These are phyloP conservation scores for Andricus curvator DNA, from an alignment of 2,888 invertebrate species.

Conservation along the genomic window DNA sequence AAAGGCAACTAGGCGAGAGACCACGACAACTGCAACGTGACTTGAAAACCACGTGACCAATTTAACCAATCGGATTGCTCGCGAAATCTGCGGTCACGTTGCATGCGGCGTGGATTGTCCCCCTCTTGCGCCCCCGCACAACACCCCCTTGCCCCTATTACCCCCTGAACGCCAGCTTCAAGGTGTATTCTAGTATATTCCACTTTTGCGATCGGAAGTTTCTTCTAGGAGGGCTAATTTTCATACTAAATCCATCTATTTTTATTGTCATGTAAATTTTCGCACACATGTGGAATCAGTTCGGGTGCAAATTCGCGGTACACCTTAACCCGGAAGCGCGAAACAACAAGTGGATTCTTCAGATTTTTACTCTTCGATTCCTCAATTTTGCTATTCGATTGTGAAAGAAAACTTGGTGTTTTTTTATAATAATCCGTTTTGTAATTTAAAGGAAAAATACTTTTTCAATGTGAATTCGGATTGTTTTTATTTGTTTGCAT, in stretches of 20 bases:
- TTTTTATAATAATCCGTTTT: background rate
- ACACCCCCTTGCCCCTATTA: conserved; percentile 55
- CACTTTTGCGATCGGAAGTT: conserved; percentile 13
- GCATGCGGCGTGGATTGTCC: conserved; percentile 80
- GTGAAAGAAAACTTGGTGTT: background rate
- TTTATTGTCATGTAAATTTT: conserved; percentile 1
- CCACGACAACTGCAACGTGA: conserved; percentile 75
- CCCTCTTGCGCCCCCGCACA: conserved; percentile 55
- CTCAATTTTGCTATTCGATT: background rate
- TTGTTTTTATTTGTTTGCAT: background rate
- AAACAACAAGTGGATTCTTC: background rate
- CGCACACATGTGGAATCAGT: background rate
- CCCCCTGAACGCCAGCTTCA: conserved; percentile 15
- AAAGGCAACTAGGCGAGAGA: conserved; percentile 55
- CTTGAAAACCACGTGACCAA: conserved; percentile 66
- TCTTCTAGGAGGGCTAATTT: background rate
- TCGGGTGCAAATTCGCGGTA: background rate
- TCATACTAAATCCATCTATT: background rate
- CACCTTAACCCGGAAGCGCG: background rate
- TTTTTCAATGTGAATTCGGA: background rate
- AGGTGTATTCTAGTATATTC: conserved; percentile 26
- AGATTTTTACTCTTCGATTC: background rate
- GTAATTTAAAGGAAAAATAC: background rate
- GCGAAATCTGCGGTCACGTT: conserved; percentile 80
- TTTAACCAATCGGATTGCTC: conserved; percentile 63